A percentile compares a stretch with the other conserved stretches of the same genome.
Evolutionary conservation across 2,113 vertebrate genomes (phyloP).

Genomic region (Callocephalon fimbriatum): DNA sequence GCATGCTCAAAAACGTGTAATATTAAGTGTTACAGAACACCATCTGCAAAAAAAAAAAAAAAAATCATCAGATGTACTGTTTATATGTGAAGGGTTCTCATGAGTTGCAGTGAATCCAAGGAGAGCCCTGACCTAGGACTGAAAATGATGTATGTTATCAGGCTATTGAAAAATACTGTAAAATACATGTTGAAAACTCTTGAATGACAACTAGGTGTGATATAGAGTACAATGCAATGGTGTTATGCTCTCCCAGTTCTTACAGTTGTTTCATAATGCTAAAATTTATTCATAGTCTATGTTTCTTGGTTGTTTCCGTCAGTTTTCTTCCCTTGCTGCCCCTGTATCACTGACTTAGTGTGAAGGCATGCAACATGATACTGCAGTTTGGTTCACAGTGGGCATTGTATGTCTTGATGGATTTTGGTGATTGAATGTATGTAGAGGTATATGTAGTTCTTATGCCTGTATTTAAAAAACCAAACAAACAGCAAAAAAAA

Average conservation of each 20-base stretch:
- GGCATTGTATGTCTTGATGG: accelerated
- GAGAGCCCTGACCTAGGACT: neutral
- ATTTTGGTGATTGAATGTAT: neutral
- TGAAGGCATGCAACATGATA: neutral
- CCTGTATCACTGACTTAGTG: neutral
- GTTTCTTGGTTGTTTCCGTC: neutral
- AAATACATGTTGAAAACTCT: neutral
- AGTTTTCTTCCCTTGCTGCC: neutral
- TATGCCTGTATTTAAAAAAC: neutral
- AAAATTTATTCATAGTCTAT: neutral
- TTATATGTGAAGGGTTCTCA: neutral
- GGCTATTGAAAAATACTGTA: neutral
- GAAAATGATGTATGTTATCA: neutral
- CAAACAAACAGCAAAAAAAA: neutral
- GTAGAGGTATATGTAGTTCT: neutral
- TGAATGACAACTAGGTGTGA: neutral
- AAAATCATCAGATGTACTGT: neutral
- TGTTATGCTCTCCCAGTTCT: neutral
- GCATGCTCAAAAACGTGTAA: neutral
- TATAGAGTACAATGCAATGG: neutral
- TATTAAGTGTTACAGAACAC: neutral
- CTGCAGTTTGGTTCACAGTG: neutral
- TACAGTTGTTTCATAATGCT: neutral
- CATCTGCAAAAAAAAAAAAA: neutral
- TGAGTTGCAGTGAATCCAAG: neutral